Evolutionary conservation across 2,113 vertebrate genomes (phyloP), one percentile per base, ranked within the genome.

Genomic region (Rutilus rutilus): DNA sequence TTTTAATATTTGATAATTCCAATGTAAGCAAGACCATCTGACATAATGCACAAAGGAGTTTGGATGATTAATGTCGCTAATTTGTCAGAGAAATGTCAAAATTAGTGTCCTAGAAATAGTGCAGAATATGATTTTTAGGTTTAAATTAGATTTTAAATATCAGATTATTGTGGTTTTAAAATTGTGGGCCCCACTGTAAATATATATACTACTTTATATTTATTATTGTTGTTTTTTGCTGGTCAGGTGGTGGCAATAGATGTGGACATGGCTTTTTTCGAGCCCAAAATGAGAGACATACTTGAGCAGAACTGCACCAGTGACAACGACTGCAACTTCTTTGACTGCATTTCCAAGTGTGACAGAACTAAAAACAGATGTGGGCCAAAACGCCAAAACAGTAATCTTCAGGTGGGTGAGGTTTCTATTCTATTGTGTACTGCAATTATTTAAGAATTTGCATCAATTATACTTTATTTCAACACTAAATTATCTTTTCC

Each of bases 201-300:
- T 27, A 52, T 65, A 5, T 76, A n/a, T 5, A 9, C 14, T 25
- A 12, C 1, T 50, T 23, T 67, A 36, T n/a, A 12, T 42, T 39
- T 19, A 17, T 42, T 10, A 3, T 42, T n/a, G 47, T 65, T 1
- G 27, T 21, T 39, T 74, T 71, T 15, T 27, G 9, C 86, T 90
- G 69, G 9, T 12, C 92, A 99, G 98, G 98, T 99, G 74, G 97
- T 98, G 47, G 98, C 98, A 30, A 99, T 99, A 11, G 98, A 99
- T 47, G 97, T 99, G 91, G 98, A 99, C 94, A 99, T 99, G 98
- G 97, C 97, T 47, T 99, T 99, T 93, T 99, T 99, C 78, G 97
- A 99, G 91, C 98, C 98, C 1, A 99, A 99, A 94, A 99, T 99
- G 97, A 95, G 93, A 81, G 97, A 98, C 88, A 97, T 99, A 88